Evolutionary conservation across 2,797 vertebrate species (phyloP).

Genomic region (Ambastaia sidthimunki): DNA sequence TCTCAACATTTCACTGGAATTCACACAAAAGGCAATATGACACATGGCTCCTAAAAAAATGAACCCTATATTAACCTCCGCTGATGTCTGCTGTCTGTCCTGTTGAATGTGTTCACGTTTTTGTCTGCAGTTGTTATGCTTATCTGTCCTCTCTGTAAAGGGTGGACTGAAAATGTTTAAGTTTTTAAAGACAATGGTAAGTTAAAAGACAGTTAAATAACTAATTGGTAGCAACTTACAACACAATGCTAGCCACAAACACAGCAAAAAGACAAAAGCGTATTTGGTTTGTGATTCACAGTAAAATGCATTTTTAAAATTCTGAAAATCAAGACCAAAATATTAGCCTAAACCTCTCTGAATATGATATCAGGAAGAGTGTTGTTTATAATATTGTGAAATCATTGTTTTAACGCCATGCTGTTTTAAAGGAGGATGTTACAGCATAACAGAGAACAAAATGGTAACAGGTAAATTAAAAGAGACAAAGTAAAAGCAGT

Average conservation of each 20-base stretch:
- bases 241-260: background rate
- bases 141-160: constrained; percentile 12
- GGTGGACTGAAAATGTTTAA: constrained; percentile 43
- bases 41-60: constrained; percentile 59
- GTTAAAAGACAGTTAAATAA: constrained; percentile 2
- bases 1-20: constrained; percentile 31
- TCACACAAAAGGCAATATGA: constrained; percentile 48
- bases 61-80: constrained; percentile 53
- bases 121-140: constrained; percentile 17
- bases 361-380: too few species aligned
- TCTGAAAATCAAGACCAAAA: too few species aligned
- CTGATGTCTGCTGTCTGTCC: constrained; percentile 54
- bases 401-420: too few species aligned
- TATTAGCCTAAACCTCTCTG: too few species aligned
- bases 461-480: too few species aligned
- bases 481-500: too few species aligned
- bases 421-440: too few species aligned
- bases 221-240: background rate
- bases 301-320: too few species aligned
- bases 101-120: constrained; percentile 25
- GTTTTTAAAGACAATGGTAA: constrained; percentile 26
- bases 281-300: too few species aligned
- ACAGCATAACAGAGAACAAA: too few species aligned
- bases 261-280: too few species aligned
- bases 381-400: too few species aligned